Base-by-base conservation (phyloP, 2,797 vertebrate genomes). In the Sparus aurata region DNA sequence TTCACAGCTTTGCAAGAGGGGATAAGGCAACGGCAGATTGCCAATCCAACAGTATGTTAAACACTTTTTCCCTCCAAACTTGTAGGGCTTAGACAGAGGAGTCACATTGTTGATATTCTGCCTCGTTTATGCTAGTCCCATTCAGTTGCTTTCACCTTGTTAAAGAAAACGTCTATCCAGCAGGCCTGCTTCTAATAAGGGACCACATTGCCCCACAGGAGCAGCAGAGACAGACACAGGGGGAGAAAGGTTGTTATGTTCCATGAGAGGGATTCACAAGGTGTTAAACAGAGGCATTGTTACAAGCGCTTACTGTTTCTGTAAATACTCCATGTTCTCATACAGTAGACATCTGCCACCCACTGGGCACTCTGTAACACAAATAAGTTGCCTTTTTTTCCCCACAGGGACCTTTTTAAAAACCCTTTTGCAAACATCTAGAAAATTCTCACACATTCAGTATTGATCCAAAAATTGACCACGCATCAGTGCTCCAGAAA, bases 151-250 rank as follows among this genome's bases (percentile, higher is more conserved):
- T 90, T 88, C 85, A 91, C 90, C 92, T 93, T 93, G 92, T 95
- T 93, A 94, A 85, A 89, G 90, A 87, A 92, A 90, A 86, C 65
- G 87, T 93, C 91, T 91, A 85, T 92, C 89, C 91, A 87, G 85
- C 91, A 90, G 93, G 87, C 91, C 88, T 90, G 92, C 91, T 91
- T 93, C 94, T 95, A 95, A 95, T 96, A 93, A 94, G 94, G 84
- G 90, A 89, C 86, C 86, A 85, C 80, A 38, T 38, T 92, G 86
- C 79, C 92, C 83, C 91, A 79, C 84, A 90, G 89, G 91, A 92
- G 82, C 79, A 59, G 76, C 58, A 79, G 79, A 87, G 85, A 89
- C 89, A 85, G 88, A 93, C 88, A 87, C 88, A 77, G 78, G 85
- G 86, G 85, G 79, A 89, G 85, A 87, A 78, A 77, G 90, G 88